A percentile compares a stretch with the other conserved stretches of the same genome.
Conservation (phyloP, 2,113 vertebrate species). For the Hemiprocne comata region DNA sequence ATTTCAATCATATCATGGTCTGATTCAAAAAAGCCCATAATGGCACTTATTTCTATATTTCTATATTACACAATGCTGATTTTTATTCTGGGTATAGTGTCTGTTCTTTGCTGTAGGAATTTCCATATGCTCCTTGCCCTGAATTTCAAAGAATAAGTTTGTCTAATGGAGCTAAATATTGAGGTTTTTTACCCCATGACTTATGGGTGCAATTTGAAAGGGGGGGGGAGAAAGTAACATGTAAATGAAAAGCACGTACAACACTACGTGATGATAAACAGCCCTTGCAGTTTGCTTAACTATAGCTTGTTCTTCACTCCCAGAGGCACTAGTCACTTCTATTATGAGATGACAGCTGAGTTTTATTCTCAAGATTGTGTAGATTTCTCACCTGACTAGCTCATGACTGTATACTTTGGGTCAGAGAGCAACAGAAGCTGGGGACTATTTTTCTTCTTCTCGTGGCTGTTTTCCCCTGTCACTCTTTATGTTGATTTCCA, state of each 20-base stretch:
- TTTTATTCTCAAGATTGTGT: slow-evolving; percentile 13
- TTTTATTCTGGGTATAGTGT: slow-evolving; percentile 24
- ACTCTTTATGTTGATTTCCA: background rate
- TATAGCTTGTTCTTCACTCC: background rate
- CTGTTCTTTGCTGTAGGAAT: slow-evolving; percentile 36
- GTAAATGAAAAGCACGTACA: background rate
- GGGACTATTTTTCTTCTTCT: background rate
- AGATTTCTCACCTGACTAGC: slow-evolving; percentile 20
- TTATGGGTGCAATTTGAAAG: slow-evolving; percentile 18
- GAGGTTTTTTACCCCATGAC: background rate
- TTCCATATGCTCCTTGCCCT: slow-evolving; percentile 65
- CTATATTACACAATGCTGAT: slow-evolving; percentile 4
- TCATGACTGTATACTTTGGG: background rate
- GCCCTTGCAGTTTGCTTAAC: background rate
- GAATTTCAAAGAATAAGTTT: slow-evolving; percentile 57
- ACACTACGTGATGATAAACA: background rate
- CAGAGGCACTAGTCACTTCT: slow-evolving; percentile 5
- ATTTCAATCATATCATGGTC: slow-evolving; percentile 22
- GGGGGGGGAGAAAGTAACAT: background rate
- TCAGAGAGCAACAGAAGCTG: background rate
- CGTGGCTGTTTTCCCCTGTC: background rate
- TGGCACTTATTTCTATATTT: slow-evolving; percentile 48
- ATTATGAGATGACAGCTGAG: background rate
- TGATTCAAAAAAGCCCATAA: slow-evolving; percentile 25
- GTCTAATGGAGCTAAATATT: slow-evolving; percentile 55